Percentiles rank a stretch among this genome's conserved stretches.
phyloP scores from a whole-genome alignment of 1,140 invertebrate genomes.

The Drosophila pallidifrons region DNA sequence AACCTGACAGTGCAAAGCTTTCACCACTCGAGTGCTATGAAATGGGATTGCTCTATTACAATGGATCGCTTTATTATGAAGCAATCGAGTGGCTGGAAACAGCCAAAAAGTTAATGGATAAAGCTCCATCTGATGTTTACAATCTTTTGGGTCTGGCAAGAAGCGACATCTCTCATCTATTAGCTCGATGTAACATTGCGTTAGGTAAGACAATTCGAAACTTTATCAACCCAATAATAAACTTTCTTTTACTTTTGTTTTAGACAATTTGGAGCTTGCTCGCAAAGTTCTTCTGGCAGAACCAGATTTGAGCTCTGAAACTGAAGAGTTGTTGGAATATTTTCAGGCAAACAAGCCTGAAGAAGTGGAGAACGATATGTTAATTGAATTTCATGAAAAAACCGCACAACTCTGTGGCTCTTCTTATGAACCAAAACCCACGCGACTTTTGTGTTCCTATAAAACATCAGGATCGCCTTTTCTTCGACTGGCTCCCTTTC shows the following conservation, averaged over 20 bases:
- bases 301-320: background rate
- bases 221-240: background rate
- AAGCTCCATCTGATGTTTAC: background rate
- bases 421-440: conserved; percentile 87
- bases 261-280: background rate
- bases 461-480: conserved; percentile 89
- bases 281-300: background rate
- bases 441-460: conserved; percentile 91
- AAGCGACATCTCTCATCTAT: conserved; percentile 20
- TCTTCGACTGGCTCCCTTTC: conserved; percentile 93
- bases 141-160: conserved; percentile 4
- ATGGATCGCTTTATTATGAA: too few relatives aligned
- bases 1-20: conserved; percentile 24
- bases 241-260: background rate
- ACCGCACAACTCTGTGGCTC: conserved; percentile 82
- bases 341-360: background rate
- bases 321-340: background rate
- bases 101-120: background rate
- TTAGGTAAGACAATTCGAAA: conserved; percentile 15
- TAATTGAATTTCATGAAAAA: accelerated
- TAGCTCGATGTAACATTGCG: conserved; percentile 10
- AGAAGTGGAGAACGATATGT: background rate
- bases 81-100: conserved; percentile 14
- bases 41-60: conserved; percentile 32
- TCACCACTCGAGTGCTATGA: conserved; percentile 51